Evolutionary conservation across 2,888 invertebrate genomes (phyloP), one percentile per base, ranked within the genome.

Genomic region (Neoscelio sp.): DNA sequence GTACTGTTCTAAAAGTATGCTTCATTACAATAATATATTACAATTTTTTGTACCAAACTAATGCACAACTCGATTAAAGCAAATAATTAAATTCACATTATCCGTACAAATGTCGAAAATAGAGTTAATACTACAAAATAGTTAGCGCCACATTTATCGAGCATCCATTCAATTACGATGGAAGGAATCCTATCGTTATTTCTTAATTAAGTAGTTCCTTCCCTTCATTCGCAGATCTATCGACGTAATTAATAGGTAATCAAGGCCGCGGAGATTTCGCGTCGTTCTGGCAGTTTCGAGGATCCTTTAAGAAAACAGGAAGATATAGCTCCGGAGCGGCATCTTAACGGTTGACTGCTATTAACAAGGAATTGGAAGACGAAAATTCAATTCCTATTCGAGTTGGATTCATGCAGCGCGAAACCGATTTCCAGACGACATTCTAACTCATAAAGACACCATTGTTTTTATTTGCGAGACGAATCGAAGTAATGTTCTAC

Each of bases 181-280:
- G 12, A 65, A 62, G 28, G 35, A 48, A 64, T 50, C 17, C 38
- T 64, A 64, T 50, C 50, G 74, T 80, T 78, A 81, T 82, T 80
- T 73, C 70, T 80, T 80, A 82, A 82, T 82, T 82, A 80, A 80
- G 52, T 54, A 64, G 40, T 46, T 58, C 78, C 68, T 68, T 77
- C 64, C 52, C 68, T 70, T 60, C 70, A 70, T 35, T 67, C 60
- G 62, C 12, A 50, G 35, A 42, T 67, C 70, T 67, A 64, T 52
- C 60, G 60, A 68, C 44, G 77, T 81, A 81, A 82, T 81, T 82
- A 81, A 81, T 78, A 52, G 73, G 73, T 70, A 75, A 80, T 78
- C 76, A 80, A 68, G 75, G 38, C 40, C 35, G 30, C 30, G 18
- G 18, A 40, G 52, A 30, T 50, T 65, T 52, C 40, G 52, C 52